Base-by-base conservation (phyloP, 2,888 invertebrate species). In the Sicus ferrugineus region DNA sequence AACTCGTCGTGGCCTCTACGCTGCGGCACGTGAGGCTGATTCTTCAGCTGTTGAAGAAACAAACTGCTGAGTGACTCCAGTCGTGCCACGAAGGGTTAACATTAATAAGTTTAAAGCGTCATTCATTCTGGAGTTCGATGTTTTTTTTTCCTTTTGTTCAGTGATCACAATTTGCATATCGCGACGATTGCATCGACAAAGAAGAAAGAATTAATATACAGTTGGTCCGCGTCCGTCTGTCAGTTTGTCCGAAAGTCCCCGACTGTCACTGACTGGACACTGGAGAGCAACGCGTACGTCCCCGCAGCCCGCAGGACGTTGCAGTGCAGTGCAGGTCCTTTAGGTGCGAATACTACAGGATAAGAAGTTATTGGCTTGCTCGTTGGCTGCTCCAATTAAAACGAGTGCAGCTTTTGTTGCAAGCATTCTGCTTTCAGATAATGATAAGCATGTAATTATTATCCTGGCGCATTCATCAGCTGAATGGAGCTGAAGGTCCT, bases 401-500 rank as follows among this genome's bases (percentile, higher is more conserved):
- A 56, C 28, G 66, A 66, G 66, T 66, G 66, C 66, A 66, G 58
- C 66, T 66, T 66, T 66, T n/a, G n/a, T n/a, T 46, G 46, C 56
- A 42, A 56, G 46, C 38, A 66, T 42, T 66, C 58, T 42, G 42
- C 56, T 28, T 28, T 19, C 38, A 38, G 42, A 56, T 58, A 56
- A 56, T 38, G 65, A 65, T 65, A 56, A 66, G 66, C 54, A 58
- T 66, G 56, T 66, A 66, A 66, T 66, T 66, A 66, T 58, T 66
- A 66, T 66, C 66, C 66, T 66, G 38, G 56, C 30, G 66, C 56
- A 58, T 54, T 52, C 31, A 50, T 64, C 28, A 54, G 66, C 34
- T 28, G 54, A 54, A n/a, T 34, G 34, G 46, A n/a, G n/a, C 42
- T n/a, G 56, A 42, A 38, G 28, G 56, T 66, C 54, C 28, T 42